Base-by-base conservation (phyloP, 2,797 vertebrate genomes). In the Rhynchotus rufescens region DNA sequence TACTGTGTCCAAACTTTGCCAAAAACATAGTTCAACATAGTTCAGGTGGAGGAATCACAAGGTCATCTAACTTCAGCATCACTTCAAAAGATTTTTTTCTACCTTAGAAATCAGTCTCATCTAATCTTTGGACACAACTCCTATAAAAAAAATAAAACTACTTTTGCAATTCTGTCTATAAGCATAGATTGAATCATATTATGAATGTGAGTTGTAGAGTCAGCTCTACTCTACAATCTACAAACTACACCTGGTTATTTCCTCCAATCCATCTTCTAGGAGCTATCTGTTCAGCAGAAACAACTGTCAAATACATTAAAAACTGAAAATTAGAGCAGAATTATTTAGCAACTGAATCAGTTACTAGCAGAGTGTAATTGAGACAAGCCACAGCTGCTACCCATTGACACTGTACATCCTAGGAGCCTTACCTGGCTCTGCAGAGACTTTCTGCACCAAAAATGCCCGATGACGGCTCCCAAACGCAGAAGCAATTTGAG, bases 301-400 rank as follows among this genome's bases (percentile, higher is more conserved):
- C 67, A 92, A 87, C 45, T 85, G 84, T 77, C 71, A 84, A 59
- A 28, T 61, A 76, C 90, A 89, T 84, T 80, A 89, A 92, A 82
- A 93, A 85, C 38, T 52, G 81, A 87, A 87, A 49, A 77, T 93
- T 75, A 85, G 83, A 88, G 79, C 20, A 61, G 71, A 88, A 78
- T 85, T 94, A 66, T 77, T 91, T 83, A 86, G 81, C 71, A 92
- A 95, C 84, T 67, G 51, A 89, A 88, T 66, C 78, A 75, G 26
- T 80, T 86, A 91, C 71, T 94, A 96, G 94, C 7, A 80, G 79
- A 84, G 86, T 69, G 61, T 80, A 94, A 95, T 94, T 77, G 57
- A 84, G 80, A 92, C 73, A 89, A 90, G 76, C 14, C 80, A 25
- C 23, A 92, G 77, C 4, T 73, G 74, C 64, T 67, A 57, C 7